phyloP scores from a whole-genome alignment of 1,140 invertebrate species.

The Trinorchestia longiramus region DNA sequence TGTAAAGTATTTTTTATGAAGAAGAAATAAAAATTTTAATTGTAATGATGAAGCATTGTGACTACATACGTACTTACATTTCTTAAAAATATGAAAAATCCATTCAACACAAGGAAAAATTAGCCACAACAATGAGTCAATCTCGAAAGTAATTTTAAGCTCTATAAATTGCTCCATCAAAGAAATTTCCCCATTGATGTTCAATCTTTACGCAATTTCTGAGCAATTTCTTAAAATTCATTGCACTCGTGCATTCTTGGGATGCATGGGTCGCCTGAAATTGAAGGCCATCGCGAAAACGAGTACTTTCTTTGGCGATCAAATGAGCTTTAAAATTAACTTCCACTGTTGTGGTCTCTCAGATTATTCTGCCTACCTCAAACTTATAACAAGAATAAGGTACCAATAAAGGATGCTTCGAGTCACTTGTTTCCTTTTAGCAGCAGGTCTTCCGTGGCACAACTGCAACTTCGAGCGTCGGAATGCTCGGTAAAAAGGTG shows the following conservation, averaged over 20 bases:
- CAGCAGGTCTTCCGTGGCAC: not conserved
- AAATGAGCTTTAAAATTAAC: not conserved
- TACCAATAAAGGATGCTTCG: not conserved
- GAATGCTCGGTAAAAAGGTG: not conserved
- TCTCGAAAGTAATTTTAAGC: too few species aligned
- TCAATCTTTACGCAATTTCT: too few species aligned
- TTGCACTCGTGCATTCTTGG: not conserved
- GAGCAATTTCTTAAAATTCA: too few species aligned
- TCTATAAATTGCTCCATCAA: too few species aligned
- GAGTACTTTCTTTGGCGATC: not conserved
- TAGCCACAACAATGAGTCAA: too few species aligned
- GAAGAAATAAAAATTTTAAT: too few species aligned
- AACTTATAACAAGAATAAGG: not conserved
- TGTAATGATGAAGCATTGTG: too few species aligned
- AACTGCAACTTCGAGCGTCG: not conserved
- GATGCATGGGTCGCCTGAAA: not conserved
- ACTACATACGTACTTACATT: too few species aligned
- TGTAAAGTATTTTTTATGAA: too few species aligned
- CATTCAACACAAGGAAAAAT: too few species aligned
- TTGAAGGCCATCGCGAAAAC: not conserved
- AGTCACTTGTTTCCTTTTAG: not conserved
- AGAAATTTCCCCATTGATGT: too few species aligned
- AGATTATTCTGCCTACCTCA: not conserved
- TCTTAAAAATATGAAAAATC: too few species aligned
- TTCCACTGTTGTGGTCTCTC: not conserved